Base-by-base conservation (phyloP, 2,888 invertebrate genomes). In the Notocelia uddmanniana region DNA sequence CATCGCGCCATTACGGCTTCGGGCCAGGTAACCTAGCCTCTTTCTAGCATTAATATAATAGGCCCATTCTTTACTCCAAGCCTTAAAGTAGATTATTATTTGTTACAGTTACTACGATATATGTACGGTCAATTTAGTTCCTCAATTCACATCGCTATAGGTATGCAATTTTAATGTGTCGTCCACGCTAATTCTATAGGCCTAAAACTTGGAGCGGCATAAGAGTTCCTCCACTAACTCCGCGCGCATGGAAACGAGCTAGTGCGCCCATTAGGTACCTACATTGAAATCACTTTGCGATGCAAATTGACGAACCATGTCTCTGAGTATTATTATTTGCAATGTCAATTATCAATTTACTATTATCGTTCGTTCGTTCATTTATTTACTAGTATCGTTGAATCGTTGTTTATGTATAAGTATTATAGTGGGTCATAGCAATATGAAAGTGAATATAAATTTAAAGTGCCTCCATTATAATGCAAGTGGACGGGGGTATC, bases 401-500 rank as follows among this genome's bases (percentile, higher is more conserved):
- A 6, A 31, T 5, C 31, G 8, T 8, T 5, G 31, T 5, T 31
- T 6, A 31, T 31, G 31, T 31, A 6, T 31, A 9, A 5, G 31
- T 6, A 31, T 31, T n/a, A n/a, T n/a, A n/a, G 31, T 31, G 5
- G 31, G 5, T 8, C 5, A 31, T 31, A 8, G 31, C 8, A 48
- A 23, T 54, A 26, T 19, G 34, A 52, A 60, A 37, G 37, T 50
- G 41, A n/a, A 52, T 34, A 45, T 54, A 3, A 37, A 50, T 57
- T 58, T 26, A 31, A 45, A 31, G 18, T 21, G 3, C 41, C 18
- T 55, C 26, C 23, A 55, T 55, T 68, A 62, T 54, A 50, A 68
- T 77, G 78, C 68, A 75, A 76, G 78, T 70, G 76, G 77, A 80
- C 76, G 76, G n/a, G n/a, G n/a, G n/a, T 77, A 76, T 79, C 68